Percentiles rank a stretch among this genome's conserved stretches.
Conservation (phyloP, 2,113 vertebrate genomes). For the Pseudois nayaur region DNA sequence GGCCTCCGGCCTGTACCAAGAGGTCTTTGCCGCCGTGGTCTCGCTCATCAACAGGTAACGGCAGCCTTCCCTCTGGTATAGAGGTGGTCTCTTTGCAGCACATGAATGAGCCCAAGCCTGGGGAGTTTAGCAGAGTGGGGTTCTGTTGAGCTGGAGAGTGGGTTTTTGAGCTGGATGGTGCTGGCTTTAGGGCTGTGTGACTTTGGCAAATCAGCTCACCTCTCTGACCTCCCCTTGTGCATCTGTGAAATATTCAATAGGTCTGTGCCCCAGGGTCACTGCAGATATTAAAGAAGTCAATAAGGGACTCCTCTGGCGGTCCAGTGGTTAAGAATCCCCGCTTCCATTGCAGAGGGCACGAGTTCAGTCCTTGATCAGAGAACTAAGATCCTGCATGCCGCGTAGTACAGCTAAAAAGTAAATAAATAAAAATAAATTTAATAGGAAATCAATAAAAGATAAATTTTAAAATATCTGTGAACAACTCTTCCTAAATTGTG, state of each 20-base stretch:
- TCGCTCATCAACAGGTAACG: constrained; percentile 94
- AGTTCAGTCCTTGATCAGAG: not conserved
- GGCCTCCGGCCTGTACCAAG: constrained; percentile 93
- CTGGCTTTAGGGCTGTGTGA: not conserved
- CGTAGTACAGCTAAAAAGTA: not conserved
- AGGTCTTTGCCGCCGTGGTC: constrained; percentile 87
- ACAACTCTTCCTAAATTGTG: not conserved
- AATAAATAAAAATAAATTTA: not conserved
- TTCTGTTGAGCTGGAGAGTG: not conserved
- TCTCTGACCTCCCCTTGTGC: not conserved
- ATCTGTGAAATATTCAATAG: not conserved
- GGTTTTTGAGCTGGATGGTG: fast-evolving
- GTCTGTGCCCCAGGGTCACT: fast-evolving
- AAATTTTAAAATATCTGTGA: not conserved
- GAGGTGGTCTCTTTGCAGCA: not conserved
- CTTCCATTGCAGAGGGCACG: not conserved
- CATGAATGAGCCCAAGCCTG: fast-evolving
- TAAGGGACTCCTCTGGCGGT: not conserved
- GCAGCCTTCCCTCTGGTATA: fast-evolving
- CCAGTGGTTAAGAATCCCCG: not conserved
- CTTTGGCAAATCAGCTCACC: fast-evolving
- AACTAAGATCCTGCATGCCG: not conserved
- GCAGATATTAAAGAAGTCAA: not conserved
- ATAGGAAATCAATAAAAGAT: not conserved
- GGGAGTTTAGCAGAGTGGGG: too few relatives aligned